Percentiles rank a stretch among this genome's conserved stretches.
These are phyloP conservation scores for Sylvilagus bachmani DNA, from an alignment of 2,113 vertebrate species.

Conservation along the genomic window DNA sequence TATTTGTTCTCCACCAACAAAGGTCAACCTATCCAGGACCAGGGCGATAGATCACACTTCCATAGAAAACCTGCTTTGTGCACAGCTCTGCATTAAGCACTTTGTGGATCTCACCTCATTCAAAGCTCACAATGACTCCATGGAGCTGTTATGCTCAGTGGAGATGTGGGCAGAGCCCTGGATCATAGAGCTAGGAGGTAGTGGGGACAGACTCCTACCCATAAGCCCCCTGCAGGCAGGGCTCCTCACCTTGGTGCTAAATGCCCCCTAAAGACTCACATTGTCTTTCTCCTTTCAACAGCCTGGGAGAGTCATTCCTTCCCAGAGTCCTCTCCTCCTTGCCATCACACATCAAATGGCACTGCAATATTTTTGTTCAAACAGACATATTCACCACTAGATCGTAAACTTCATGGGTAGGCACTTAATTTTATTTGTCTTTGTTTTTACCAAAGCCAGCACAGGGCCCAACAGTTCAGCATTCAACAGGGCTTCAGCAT, in stretches of 20 bases:
- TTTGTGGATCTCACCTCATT: background rate
- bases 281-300: background rate
- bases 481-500: background rate
- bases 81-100: background rate
- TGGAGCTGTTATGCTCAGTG: background rate
- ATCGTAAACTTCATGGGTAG: background rate
- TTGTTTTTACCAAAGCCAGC: background rate
- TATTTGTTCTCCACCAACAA: background rate
- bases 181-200: background rate
- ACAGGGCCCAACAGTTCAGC: too few species aligned
- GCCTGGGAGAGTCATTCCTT: background rate
- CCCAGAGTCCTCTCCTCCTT: too few species aligned
- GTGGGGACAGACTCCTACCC: background rate
- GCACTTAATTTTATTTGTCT: background rate
- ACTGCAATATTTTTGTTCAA: background rate
- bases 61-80: background rate
- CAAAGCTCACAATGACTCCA: background rate
- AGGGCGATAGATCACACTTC: background rate
- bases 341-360: background rate
- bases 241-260: background rate
- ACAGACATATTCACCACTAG: background rate
- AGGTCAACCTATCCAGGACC: background rate
- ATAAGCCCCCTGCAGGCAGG: background rate
- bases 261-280: background rate
- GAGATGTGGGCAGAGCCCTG: background rate